Percentiles rank a stretch among this genome's conserved stretches.
phyloP scores from a whole-genome alignment of 1,140 invertebrate species.

The Tribolium madens region DNA sequence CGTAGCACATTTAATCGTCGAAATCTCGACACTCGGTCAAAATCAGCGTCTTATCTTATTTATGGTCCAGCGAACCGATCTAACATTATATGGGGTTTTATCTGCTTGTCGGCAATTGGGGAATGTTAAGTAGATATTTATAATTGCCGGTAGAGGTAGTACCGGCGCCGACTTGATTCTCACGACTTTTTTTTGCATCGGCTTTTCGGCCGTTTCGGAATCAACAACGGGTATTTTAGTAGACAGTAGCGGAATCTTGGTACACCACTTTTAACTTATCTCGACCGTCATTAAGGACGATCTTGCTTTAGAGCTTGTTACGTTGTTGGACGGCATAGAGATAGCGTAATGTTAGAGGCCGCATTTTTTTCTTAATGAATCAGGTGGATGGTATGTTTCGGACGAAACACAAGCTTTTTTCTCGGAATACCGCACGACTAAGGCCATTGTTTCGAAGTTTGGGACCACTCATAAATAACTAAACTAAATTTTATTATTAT shows the following conservation, averaged over 20 bases:
- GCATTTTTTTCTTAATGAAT: constrained; percentile 58
- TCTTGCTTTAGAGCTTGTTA: constrained; percentile 57
- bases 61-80: constrained; percentile 59
- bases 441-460: background rate
- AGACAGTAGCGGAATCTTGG: constrained; percentile 58
- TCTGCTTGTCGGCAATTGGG: constrained; percentile 55
- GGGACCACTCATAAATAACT: background rate
- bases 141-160: constrained; percentile 56
- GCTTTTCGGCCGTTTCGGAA: constrained; percentile 39
- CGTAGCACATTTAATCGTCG: constrained; percentile 53
- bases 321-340: constrained; percentile 51
- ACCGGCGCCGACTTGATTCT: constrained; percentile 48
- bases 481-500: background rate
- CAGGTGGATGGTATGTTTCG: constrained; percentile 50
- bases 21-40: constrained; percentile 61
- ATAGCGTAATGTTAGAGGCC: constrained; percentile 56
- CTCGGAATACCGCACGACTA: constrained; percentile 15
- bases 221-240: constrained; percentile 35
- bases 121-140: constrained; percentile 62
- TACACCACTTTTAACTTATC: constrained; percentile 64
- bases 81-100: constrained; percentile 56
- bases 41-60: constrained; percentile 60
- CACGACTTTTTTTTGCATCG: constrained; percentile 47
- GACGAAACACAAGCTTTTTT: constrained; percentile 52
- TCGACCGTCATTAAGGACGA: constrained; percentile 60